These are phyloP conservation scores for Condylura cristata DNA, from an alignment of 2,113 vertebrate species.

Conservation along the genomic window DNA sequence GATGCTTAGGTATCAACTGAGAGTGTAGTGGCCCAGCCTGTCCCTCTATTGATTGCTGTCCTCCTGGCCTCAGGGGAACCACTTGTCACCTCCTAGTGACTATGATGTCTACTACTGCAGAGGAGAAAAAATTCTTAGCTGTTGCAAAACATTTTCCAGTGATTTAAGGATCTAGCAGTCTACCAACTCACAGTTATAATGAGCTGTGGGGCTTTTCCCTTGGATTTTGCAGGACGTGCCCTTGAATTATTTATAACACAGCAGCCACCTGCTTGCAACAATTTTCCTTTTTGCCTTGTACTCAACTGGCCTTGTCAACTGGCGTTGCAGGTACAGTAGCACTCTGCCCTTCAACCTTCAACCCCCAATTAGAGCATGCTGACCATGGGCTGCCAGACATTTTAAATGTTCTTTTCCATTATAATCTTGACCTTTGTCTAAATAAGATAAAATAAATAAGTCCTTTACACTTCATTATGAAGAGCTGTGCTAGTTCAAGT, in stretches of 20 bases:
- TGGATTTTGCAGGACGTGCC: conserved; percentile 76
- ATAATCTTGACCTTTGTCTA: neutral
- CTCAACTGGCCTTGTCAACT: conserved; percentile 31
- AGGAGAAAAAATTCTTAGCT: conserved; percentile 73
- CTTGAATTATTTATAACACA: conserved; percentile 75
- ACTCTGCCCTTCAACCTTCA: neutral
- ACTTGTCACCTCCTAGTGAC: conserved; percentile 82
- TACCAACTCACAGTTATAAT: conserved; percentile 77
- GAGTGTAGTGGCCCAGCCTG: conserved; percentile 57
- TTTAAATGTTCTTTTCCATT: neutral
- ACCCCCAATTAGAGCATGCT: neutral
- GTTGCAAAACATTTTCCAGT: conserved; percentile 83
- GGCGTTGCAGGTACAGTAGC: neutral
- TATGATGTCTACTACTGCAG: conserved; percentile 80
- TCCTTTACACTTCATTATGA: neutral
- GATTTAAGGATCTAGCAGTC: conserved; percentile 82
- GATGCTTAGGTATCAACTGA: conserved; percentile 67
- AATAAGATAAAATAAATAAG: neutral
- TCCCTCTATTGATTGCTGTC: conserved; percentile 77
- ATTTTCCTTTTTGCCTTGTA: conserved; percentile 71
- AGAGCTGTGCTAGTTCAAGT: neutral
- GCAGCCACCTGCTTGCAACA: conserved; percentile 58
- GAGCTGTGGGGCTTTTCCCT: conserved; percentile 78
- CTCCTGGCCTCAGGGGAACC: conserved; percentile 77
- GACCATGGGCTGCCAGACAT: neutral